These are phyloP conservation scores for Plecturocebus donacophilus DNA, from an alignment of 2,113 vertebrate species.

Conservation along the genomic window DNA sequence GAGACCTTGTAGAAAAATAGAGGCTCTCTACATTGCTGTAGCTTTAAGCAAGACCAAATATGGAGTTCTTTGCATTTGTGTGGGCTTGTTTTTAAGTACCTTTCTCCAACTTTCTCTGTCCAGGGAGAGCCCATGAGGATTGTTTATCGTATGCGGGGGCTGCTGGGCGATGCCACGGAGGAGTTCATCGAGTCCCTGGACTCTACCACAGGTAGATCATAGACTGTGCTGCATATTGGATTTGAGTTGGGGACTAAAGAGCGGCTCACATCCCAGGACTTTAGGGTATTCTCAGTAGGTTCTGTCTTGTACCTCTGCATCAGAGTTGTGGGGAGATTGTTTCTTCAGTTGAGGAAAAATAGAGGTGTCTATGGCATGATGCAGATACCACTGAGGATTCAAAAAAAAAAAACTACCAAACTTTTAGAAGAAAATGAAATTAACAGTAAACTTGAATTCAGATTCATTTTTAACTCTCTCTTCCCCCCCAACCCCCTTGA, in stretches of 20 bases:
- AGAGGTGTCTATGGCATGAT: background rate
- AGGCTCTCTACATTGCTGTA: background rate
- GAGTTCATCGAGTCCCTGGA: slow-evolving; percentile 99
- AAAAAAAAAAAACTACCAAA: background rate
- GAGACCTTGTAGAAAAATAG: background rate
- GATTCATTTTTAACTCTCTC: background rate
- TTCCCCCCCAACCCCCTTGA: background rate
- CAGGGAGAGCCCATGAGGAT: slow-evolving; percentile 99
- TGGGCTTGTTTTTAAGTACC: background rate
- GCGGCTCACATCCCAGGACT: accelerated
- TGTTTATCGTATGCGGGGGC: slow-evolving; percentile 98
- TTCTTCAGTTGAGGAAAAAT: background rate
- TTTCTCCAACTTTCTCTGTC: slow-evolving; percentile 32
- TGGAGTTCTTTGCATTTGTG: background rate
- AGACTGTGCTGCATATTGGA: slow-evolving; percentile 3
- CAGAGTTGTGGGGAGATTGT: background rate
- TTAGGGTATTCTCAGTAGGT: background rate
- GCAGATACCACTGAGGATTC: background rate
- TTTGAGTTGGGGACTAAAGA: background rate
- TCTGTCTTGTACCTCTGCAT: background rate
- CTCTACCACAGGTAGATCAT: slow-evolving; percentile 93
- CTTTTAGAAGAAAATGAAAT: background rate
- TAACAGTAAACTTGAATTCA: background rate
- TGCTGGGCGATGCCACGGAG: slow-evolving; percentile 98
- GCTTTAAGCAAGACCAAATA: background rate